Percentiles rank a stretch among this genome's conserved stretches.
Evolutionary conservation across 1,140 invertebrate species (phyloP).

Genomic region (Aphis gossypii): DNA sequence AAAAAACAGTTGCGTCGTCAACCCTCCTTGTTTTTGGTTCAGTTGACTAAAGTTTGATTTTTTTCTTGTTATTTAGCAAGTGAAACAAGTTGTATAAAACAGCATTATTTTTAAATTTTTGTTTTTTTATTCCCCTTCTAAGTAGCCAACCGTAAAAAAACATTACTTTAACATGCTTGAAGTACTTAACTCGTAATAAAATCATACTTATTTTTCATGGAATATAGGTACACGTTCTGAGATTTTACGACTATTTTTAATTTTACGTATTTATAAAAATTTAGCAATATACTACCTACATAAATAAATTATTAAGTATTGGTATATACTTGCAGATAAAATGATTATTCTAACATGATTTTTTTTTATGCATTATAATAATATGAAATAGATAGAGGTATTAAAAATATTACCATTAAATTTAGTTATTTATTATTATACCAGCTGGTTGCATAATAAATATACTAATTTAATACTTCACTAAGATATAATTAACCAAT

Average conservation of each 20-base stretch:
- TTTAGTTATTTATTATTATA: background rate
- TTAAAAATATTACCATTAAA: background rate
- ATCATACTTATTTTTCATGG: background rate
- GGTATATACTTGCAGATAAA: background rate
- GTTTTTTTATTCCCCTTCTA: background rate
- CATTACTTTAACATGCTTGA: background rate
- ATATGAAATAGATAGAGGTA: no score
- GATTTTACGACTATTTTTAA: background rate
- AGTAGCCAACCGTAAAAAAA: conserved; percentile 42
- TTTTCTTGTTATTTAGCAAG: background rate
- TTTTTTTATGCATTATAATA: background rate
- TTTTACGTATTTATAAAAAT: background rate
- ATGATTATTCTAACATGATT: background rate
- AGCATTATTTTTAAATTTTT: conserved; percentile 23
- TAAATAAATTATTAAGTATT: background rate
- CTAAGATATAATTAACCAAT: background rate
- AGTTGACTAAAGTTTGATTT: conserved; percentile 10
- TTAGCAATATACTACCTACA: background rate
- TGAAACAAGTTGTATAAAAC: background rate
- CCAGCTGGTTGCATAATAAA: background rate
- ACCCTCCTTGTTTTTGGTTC: conserved; percentile 17
- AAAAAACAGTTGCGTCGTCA: background rate
- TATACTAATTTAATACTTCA: background rate
- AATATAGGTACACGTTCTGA: background rate
- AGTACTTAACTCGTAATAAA: conserved; percentile 1